Evolutionary conservation across 2,797 vertebrate genomes (phyloP), one percentile per base, ranked within the genome.

Genomic region (Lagodon rhomboides): DNA sequence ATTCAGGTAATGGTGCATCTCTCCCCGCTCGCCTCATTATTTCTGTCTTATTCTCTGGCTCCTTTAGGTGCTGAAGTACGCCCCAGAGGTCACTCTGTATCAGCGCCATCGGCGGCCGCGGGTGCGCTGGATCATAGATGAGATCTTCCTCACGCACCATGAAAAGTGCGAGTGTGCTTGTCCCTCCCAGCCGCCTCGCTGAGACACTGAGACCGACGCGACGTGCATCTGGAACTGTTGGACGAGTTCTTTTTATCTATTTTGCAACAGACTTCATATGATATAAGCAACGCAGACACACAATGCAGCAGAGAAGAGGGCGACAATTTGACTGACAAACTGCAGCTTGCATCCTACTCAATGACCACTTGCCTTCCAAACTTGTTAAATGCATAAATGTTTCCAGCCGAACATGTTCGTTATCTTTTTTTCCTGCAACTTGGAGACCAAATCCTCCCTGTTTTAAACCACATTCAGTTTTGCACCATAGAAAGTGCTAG

Each of bases 111-210:
- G 89, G 91, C 95, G 85, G 85, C 89, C 87, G 25, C 95, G 71
- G 82, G 89, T 95, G 9, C 97, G 92, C 47, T 98, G 98, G 97
- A 89, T 93, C 67, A 93, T 99, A 27, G 93, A 96, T 12, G 97
- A 99, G 89, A 97, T 99, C 91, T 97, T 97, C 66, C 91, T 99
- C 90, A 96, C 97, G 15, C 98, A 99, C 87, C 97, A 99, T 3
- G 98, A 99, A 85, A 95, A 90, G 27, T 99, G 98, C 12, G 97
- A 99, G 88, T 99, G 98, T 66, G 86, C 92, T 79, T 99, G 98
- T 95, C 96, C 95, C 75, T 96, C 95, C 72, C 95, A 96, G 82
- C 96, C 97, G 49, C 98, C 98, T 0, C 97, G 97, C 95, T 99
- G 97, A 97, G 86, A 73, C 46, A 3, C 76, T 23, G 53, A n/a